Base-by-base conservation (phyloP, 2,888 invertebrate genomes). In the Diarsia mendica region DNA sequence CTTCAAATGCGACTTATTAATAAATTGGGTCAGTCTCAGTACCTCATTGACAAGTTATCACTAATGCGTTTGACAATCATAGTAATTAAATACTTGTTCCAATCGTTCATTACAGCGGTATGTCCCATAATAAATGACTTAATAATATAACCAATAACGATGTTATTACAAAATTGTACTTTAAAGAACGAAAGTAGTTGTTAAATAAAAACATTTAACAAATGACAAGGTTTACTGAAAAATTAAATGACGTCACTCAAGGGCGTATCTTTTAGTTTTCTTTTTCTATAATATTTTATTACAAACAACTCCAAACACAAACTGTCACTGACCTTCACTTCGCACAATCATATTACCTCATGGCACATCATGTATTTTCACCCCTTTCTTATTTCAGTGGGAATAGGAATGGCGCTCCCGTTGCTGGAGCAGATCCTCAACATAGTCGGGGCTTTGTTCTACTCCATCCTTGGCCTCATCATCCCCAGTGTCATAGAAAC, bases 401-500 rank as follows among this genome's bases (percentile, higher is more conserved):
- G 92, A 18, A 92, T 96, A 3, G 96, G 95, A 44, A 92, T 95
- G 63, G 96, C 96, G 0, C 97, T 96, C 0, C 96, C 96, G 0
- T 85, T 96, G 48, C 87, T 96, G 72, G 96, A 96, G 71, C 96
- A 96, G 82, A 95, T 96, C 75, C 96, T 96, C 82, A 96, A 95
- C 88, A 89, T 96, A 1, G 96, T 96, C 0, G 96, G 96, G 0
- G 92, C 96, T 2, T 91, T 97, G 53, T 97, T 97, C 89, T 97
- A 98, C 89, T 98, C 98, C 8, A 97, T 97, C 61, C 96, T 98
- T 61, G 99, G 99, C 1, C 96, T 98, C 65, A 96, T 98, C 77
- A 97, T 98, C 63, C 98, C 98, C 10, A 97, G 98, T 3, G 92
- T 98, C 33, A 96, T 98, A 3, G 98, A 98, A 88, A 98, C 97